Evolutionary conservation across 2,113 vertebrate species (phyloP), one percentile per base, ranked within the genome.

Genomic region (Caranx ignobilis): DNA sequence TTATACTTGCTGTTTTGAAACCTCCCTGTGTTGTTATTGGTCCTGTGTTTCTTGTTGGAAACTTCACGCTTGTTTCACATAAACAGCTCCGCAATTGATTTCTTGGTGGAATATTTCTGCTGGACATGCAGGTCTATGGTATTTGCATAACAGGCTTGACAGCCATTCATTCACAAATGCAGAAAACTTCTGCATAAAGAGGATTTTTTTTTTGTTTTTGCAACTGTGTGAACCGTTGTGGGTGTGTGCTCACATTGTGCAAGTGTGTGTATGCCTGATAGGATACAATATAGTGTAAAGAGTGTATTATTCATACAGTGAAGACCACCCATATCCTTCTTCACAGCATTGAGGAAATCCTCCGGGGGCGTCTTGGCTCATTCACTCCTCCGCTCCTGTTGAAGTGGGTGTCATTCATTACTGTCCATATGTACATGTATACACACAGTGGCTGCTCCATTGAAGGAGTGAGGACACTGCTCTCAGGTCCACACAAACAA

Each of bases 81-180:
- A 68, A 79, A 81, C 48, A 19, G 55, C 63, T 65, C 41, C 63
- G 31, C 39, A 84, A 79, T 69, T 18, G 60, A 82, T 82, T 75
- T 85, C 35, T 74, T 73, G 69, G 60, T 70, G 11, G 71, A 79
- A 56, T 32, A 39, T 76, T 78, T 61, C 47, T 61, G 45, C 43
- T 47, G 56, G 62, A 59, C 74, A 74, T 75, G 60, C 45, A 61
- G 48, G 54, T 74, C 57, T 3, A 11, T 32, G 5, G 61, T 64
- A 56, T 88, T 88, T 71, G 59, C 80, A 81, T 79, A 72, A 79
- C 63, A 72, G n/a, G 31, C 47, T 52, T 0, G 50, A 70, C 32
- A 65, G 62, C 63, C 57, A 68, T 90, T 91, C 87, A 86, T 84
- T 87, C 85, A 84, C 79, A 89, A 82, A 91, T 83, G 67, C 68